These are phyloP conservation scores for Sesia bembeciformis DNA, from an alignment of 2,888 invertebrate species.

Conservation along the genomic window DNA sequence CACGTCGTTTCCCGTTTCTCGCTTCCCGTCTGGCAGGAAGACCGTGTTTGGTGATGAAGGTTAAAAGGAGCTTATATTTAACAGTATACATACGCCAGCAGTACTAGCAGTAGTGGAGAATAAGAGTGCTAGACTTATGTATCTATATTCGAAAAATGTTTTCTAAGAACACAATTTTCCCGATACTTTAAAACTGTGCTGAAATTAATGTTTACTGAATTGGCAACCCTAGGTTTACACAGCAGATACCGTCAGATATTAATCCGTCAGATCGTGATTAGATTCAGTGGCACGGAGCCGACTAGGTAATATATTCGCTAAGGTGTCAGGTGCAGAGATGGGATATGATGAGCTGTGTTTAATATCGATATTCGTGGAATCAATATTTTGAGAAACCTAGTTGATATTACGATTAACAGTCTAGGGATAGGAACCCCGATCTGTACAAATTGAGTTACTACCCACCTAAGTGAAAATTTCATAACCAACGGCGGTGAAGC, in stretches of 20 bases:
- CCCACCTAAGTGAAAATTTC: too few species aligned
- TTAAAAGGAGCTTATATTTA: too few species aligned
- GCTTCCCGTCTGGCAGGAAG: too few species aligned
- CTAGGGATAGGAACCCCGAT: background rate
- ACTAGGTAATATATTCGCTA: slow-evolving; percentile 53
- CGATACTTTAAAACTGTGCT: too few species aligned
- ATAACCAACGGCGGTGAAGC: too few species aligned
- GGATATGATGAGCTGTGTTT: background rate
- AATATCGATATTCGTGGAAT: background rate
- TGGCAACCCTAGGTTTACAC: slow-evolving; percentile 25
- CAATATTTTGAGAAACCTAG: background rate
- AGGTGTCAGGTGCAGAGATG: slow-evolving; percentile 44
- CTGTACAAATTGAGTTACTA: background rate
- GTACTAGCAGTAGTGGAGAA: too few species aligned
- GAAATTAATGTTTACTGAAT: background rate
- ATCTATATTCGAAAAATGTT: too few species aligned
- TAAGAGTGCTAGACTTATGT: too few species aligned
- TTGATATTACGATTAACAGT: background rate
- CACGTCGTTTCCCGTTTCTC: too few species aligned
- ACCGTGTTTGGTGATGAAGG: too few species aligned
- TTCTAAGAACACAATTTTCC: too few species aligned
- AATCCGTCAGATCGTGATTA: slow-evolving; percentile 71
- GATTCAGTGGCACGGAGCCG: slow-evolving; percentile 63
- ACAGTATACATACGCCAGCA: too few species aligned
- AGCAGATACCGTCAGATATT: slow-evolving; percentile 52